Evolutionary conservation across 1,140 invertebrate species (phyloP).

Genomic region (Probaryconus sp.): DNA sequence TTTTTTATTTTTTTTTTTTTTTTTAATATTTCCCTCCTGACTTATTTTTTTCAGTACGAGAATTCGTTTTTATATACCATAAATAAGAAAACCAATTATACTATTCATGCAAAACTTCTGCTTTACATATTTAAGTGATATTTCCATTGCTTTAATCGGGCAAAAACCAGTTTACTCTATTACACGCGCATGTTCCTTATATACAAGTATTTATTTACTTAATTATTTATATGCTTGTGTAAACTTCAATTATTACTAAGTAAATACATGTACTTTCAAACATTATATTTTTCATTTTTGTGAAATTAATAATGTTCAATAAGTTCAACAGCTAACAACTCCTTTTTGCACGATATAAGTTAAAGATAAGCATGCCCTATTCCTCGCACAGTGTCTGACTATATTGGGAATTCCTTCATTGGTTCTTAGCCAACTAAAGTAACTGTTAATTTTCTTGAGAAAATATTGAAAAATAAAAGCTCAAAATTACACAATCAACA

Average conservation of each 20-base stretch:
- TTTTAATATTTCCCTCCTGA: too few relatives aligned
- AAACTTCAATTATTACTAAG: too few relatives aligned
- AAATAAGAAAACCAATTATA: background rate
- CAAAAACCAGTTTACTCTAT: background rate
- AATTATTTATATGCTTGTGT: background rate
- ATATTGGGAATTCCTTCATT: slow-evolving; percentile 22
- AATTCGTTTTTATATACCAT: too few relatives aligned
- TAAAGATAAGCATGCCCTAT: background rate
- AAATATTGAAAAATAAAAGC: background rate
- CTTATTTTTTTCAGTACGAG: too few relatives aligned
- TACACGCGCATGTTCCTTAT: background rate
- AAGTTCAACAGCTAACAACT: background rate
- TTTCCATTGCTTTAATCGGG: background rate
- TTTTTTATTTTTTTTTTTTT: too few relatives aligned
- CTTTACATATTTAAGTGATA: too few relatives aligned
- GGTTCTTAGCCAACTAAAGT: slow-evolving; percentile 20
- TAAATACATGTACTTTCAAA: too few relatives aligned
- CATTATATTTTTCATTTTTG: background rate
- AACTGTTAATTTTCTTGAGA: background rate
- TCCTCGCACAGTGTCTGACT: slow-evolving; percentile 23
- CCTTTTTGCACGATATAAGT: background rate
- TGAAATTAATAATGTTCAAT: background rate
- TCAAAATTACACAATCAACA: background rate
- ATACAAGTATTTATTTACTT: too few relatives aligned
- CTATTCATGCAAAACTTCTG: too few relatives aligned